Base-by-base conservation (phyloP, 2,888 invertebrate species). In the Thereva unica region DNA sequence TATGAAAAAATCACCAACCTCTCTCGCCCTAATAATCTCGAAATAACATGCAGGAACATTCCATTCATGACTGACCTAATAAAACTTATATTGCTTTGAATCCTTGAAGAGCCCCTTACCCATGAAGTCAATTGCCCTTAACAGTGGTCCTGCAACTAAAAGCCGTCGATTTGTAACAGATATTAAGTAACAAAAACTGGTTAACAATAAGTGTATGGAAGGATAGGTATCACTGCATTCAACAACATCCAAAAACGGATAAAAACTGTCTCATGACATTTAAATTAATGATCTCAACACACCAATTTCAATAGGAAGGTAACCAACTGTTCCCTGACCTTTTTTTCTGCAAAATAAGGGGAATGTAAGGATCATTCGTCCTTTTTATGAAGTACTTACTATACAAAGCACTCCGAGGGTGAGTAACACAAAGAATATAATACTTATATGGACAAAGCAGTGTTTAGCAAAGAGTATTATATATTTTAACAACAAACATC, bases 231-330 rank as follows among this genome's bases (percentile, higher is more conserved):
- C 47, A 23, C 47, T 47, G 8, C 23, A 50, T 50, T 50, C 50
- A 50, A 50, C 4, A 9, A 50, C 35, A 50, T 35, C 35, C 23
- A 45, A 50, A n/a, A 50, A 35, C 34, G 35, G 9, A 35, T 35
- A 45, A 50, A 50, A 50, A 50, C 50, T 50, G 50, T 50, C 50
- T 50, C 35, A 50, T 50, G 50, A 50, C 50, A 50, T 50, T 50
- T 50, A 50, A 50, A 50, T 50, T 50, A 50, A 50, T 50, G 50
- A 50, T 50, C 50, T 50, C 12, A 50, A 50, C 35, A 50, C 23
- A 50, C 23, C 12, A 49, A 50, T 23, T 23, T 23, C 23, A 23
- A 23, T 23, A 23, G 23, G 23, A 23, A 23, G 23, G 23, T 23
- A 23, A 23, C 23, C 23, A 23, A 23, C 23, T 23, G 23, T 23